Base-by-base conservation (phyloP, 2,797 vertebrate species). In the Urosaurus nigricauda region DNA sequence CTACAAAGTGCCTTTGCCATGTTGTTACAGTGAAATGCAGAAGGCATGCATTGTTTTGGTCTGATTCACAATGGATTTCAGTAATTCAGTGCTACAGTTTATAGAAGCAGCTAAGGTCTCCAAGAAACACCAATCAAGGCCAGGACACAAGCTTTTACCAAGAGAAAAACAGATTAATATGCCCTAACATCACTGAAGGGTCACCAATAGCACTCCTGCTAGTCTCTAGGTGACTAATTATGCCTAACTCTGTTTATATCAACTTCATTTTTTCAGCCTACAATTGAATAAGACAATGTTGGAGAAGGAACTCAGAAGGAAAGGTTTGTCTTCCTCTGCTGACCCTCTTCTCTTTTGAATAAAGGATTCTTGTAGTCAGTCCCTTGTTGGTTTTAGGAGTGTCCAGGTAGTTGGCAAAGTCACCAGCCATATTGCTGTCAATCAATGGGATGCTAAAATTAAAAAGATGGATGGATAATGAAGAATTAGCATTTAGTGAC, bases 201-300 rank as follows among this genome's bases (percentile, higher is more conserved):
- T 87, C 47, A 87, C 71, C 87, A 83, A n/a, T 19, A 65, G 75
- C 37, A 78, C 65, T 37, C 89, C 88, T 16, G 7, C 29, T 79
- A 88, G 83, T 83, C 43, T 84, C 70, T 84, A 73, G 63, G 90
- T 74, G 81, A 14, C 90, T 83, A 89, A 84, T 92, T 91, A 40
- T 85, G 35, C 91, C 90, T 77, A 88, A 60, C 79, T 37, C 3
- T 37, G 89, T 75, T 40, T 91, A n/a, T n/a, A 87, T 89, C 84
- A 89, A 79, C 87, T 94, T 92, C 77, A 70, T 80, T 92, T 91
- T 92, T 93, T 92, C 84, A 88, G 60, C 24, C 93, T 89, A 90
- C 24, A 85, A 90, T 51, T 87, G 89, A 83, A 87, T 92, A 91
- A 85, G 88, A 83, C 89, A 88, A 74, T 68, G 79, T 88, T 88